phyloP scores from a whole-genome alignment of 2,797 vertebrate genomes.

The Falco berigora region DNA sequence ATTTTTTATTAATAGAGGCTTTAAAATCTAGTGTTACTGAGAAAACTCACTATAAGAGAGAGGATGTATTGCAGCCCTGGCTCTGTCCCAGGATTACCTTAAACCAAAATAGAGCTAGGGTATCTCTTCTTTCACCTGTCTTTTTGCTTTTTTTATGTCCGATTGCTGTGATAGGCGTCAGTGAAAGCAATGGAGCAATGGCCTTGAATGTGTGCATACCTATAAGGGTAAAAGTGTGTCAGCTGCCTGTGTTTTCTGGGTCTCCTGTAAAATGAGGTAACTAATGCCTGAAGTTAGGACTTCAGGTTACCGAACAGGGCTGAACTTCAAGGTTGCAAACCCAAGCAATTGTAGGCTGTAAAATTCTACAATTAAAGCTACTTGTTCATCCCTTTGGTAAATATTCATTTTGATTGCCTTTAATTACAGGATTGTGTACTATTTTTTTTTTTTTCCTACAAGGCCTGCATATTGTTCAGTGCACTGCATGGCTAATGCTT shows the following conservation, averaged over 20 bases:
- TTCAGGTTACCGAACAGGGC: background rate
- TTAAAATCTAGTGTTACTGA: background rate
- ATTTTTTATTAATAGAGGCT: background rate
- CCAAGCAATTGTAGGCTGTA: background rate
- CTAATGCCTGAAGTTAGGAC: background rate
- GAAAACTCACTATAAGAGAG: background rate
- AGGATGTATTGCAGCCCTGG: background rate
- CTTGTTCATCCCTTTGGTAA: background rate
- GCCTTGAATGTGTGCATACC: background rate
- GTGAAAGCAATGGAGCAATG: background rate
- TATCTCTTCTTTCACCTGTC: background rate
- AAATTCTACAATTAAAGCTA: background rate
- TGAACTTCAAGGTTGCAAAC: background rate
- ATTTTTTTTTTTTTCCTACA: background rate
- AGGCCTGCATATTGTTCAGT: background rate
- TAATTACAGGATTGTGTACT: background rate
- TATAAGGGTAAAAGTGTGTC: background rate
- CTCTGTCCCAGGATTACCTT: background rate
- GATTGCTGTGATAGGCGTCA: background rate
- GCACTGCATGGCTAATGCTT: constrained; percentile 25
- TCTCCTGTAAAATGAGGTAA: background rate
- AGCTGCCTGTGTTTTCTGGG: background rate
- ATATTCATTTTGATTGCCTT: constrained; percentile 32
- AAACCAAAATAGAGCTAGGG: background rate
- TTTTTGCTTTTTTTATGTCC: background rate